Conservation (phyloP, 2,797 vertebrate genomes). For the Hypotaenidia philippensis region DNA sequence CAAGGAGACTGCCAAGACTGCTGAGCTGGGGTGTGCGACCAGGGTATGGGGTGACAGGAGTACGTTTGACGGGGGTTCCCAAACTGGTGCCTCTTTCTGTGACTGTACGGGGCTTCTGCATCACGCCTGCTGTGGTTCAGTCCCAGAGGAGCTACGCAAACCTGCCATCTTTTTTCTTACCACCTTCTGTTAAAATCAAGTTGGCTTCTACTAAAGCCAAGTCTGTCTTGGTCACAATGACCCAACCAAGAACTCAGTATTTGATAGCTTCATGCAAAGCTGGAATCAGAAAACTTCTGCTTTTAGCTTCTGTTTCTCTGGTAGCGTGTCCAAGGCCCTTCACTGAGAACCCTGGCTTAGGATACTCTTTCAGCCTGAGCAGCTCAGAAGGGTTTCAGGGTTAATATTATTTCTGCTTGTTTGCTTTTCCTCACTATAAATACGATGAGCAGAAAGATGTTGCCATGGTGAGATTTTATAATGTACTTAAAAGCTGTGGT, state of each 20-base stretch:
- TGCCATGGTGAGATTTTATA: constrained; percentile 75
- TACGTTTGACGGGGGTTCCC: not conserved
- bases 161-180: not conserved
- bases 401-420: constrained; percentile 60
- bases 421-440: constrained; percentile 72
- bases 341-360: not conserved
- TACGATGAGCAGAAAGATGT: constrained; percentile 63
- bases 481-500: constrained; percentile 51
- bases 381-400: constrained; percentile 30
- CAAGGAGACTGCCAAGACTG: not conserved
- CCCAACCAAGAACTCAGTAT: not conserved
- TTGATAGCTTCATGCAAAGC: not conserved
- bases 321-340: not conserved
- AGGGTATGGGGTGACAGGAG: not conserved
- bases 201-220: not conserved
- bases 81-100: not conserved
- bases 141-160: not conserved
- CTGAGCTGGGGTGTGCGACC: not conserved
- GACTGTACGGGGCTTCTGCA: not conserved
- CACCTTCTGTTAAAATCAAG: not conserved
- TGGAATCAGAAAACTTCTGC: not conserved
- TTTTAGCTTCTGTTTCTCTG: not conserved
- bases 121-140: not conserved
- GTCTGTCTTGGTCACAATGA: not conserved
- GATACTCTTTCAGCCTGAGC: not conserved